phyloP scores from a whole-genome alignment of 2,888 invertebrate species.

The Azorinus chamasolen region DNA sequence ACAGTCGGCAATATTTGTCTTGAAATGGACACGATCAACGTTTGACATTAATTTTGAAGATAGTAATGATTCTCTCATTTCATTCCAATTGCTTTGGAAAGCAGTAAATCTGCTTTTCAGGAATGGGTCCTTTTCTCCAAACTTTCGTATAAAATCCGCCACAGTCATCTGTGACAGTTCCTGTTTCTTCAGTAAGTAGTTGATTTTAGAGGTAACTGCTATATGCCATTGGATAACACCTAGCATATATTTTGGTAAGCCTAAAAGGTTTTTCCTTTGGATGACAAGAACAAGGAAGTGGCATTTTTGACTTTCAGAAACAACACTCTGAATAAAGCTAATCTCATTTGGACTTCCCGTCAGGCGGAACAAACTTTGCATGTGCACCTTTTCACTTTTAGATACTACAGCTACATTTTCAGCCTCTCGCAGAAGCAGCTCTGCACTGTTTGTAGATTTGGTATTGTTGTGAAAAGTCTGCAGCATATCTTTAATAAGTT shows the following conservation, averaged over 20 bases:
- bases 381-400: too few relatives aligned
- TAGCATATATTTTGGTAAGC: constrained; percentile 42
- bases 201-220: constrained; percentile 40
- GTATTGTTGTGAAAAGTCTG: neutral
- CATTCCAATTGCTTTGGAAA: constrained; percentile 13
- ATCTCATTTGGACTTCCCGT: constrained; percentile 7
- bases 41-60: neutral
- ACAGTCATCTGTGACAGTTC: constrained; percentile 56
- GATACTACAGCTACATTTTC: too few relatives aligned
- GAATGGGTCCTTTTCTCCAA: constrained; percentile 6
- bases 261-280: constrained; percentile 19
- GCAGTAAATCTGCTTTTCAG: constrained; percentile 10
- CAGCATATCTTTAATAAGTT: constrained; percentile 2
- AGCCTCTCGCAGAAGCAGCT: neutral
- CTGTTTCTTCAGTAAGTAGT: constrained; percentile 56
- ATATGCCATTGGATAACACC: constrained; percentile 64
- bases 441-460: neutral
- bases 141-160: constrained; percentile 25
- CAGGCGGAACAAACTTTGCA: constrained; percentile 50
- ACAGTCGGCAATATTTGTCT: constrained; percentile 49
- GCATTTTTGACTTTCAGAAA: constrained; percentile 1
- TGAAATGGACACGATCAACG: constrained; percentile 2
- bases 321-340: constrained; percentile 32
- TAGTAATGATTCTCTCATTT: constrained; percentile 4
- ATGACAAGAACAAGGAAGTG: constrained; percentile 43